Percentiles rank a stretch among this genome's conserved stretches.
Evolutionary conservation across 2,888 invertebrate genomes (phyloP).

Genomic region (Cantharis nigra): DNA sequence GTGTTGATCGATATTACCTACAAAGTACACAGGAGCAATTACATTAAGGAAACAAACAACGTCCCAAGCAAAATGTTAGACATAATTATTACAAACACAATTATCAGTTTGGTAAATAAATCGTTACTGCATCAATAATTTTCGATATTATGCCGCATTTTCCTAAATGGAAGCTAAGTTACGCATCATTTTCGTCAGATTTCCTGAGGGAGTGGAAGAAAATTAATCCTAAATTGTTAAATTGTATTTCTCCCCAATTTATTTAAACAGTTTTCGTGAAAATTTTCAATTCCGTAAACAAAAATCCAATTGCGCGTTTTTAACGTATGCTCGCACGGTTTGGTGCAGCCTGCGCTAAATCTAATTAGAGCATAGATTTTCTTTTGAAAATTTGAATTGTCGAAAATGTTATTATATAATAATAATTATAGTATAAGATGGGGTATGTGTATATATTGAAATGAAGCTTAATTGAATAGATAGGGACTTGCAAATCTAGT

Average conservation of each 20-base stretch:
- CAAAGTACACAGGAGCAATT: neutral
- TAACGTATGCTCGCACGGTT: neutral
- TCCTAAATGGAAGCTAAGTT: neutral
- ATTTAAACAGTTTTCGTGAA: neutral
- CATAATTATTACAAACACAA: neutral
- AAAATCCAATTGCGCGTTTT: neutral
- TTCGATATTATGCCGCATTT: neutral
- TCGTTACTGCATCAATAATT: neutral
- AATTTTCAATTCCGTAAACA: no score
- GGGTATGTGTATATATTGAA: neutral
- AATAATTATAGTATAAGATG: no score
- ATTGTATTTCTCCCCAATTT: neutral
- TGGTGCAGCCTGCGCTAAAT: neutral
- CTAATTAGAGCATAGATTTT: neutral
- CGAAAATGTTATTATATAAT: no score
- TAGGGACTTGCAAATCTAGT: neutral
- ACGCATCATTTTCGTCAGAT: neutral
- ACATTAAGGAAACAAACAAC: neutral
- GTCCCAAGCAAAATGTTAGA: neutral
- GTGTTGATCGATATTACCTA: slow-evolving; percentile 1
- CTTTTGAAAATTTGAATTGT: neutral
- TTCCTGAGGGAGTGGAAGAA: neutral
- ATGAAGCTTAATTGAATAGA: neutral
- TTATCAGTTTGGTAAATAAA: neutral
- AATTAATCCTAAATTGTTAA: neutral